Conservation (phyloP, 1,140 invertebrate genomes). For the Drosophila murphyi region DNA sequence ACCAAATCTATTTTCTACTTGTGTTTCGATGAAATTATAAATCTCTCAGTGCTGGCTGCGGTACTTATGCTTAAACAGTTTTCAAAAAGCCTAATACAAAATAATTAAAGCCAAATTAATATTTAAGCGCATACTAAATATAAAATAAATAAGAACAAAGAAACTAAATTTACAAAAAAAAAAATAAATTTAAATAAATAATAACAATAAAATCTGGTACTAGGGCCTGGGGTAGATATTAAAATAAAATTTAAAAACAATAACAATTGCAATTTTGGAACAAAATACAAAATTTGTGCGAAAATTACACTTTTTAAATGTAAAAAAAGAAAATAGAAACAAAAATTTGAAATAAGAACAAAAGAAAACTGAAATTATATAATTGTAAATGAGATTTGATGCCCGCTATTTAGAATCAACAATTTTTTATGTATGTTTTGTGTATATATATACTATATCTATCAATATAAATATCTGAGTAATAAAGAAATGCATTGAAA, state of each 20-base stretch:
- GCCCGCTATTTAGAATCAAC: slow-evolving; percentile 57
- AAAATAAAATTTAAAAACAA: slow-evolving; percentile 54
- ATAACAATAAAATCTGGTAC: slow-evolving; percentile 57
- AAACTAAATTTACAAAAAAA: slow-evolving; percentile 60
- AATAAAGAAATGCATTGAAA: slow-evolving; percentile 81
- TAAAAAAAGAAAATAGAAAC: slow-evolving; percentile 52
- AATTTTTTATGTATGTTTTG: slow-evolving; percentile 78
- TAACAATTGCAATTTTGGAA: slow-evolving; percentile 49
- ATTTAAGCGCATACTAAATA: slow-evolving; percentile 61
- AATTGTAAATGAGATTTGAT: slow-evolving; percentile 55
- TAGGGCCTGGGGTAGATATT: slow-evolving; percentile 76
- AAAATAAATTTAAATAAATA: slow-evolving; percentile 25
- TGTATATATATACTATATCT: slow-evolving; percentile 66
- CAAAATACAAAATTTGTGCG: slow-evolving; percentile 59
- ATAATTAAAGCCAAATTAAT: slow-evolving; percentile 76
- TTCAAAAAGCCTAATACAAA: slow-evolving; percentile 31
- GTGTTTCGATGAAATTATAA: slow-evolving; percentile 13
- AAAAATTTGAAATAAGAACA: slow-evolving; percentile 24
- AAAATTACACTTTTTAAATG: slow-evolving; percentile 68
- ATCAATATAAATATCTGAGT: slow-evolving; percentile 68
- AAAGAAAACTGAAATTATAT: slow-evolving; percentile 33
- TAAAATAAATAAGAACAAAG: slow-evolving; percentile 32
- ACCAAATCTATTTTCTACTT: slow-evolving; percentile 11
- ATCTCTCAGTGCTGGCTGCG: slow-evolving; percentile 46
- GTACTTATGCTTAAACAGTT: slow-evolving; percentile 53